phyloP scores from a whole-genome alignment of 2,113 vertebrate species.

The Panthera leo region DNA sequence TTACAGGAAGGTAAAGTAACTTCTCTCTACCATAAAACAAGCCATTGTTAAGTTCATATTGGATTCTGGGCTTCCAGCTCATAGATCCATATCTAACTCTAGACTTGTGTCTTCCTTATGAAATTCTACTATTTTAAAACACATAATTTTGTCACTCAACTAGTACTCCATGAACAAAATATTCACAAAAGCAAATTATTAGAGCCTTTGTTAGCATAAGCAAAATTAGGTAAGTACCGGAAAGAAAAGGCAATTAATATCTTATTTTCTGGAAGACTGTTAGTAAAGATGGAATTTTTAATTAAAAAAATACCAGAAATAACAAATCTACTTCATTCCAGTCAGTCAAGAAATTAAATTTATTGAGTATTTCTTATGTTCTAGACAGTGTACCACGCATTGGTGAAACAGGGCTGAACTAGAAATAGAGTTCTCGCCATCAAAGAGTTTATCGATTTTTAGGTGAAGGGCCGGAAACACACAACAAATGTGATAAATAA shows the following conservation, averaged over 20 bases:
- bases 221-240: not conserved
- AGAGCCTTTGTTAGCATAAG: not conserved
- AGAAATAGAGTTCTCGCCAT: not conserved
- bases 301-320: not conserved
- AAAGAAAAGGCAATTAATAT: conserved; percentile 3
- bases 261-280: not conserved
- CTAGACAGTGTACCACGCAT: not conserved
- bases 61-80: not conserved
- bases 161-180: not conserved
- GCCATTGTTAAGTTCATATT: not conserved
- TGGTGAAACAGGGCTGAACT: not conserved
- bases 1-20: not conserved
- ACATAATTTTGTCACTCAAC: not conserved
- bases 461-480: not conserved
- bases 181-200: not conserved
- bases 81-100: not conserved
- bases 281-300: not conserved
- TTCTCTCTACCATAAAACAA: not conserved
- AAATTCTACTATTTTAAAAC: conserved; percentile 10
- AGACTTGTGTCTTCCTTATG: not conserved
- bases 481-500: not conserved
- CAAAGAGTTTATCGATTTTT: not conserved
- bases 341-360: not conserved
- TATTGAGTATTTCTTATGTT: not conserved
- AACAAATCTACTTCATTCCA: not conserved